Conservation (phyloP, 2,888 invertebrate genomes). For the Lathronympha strigana region DNA sequence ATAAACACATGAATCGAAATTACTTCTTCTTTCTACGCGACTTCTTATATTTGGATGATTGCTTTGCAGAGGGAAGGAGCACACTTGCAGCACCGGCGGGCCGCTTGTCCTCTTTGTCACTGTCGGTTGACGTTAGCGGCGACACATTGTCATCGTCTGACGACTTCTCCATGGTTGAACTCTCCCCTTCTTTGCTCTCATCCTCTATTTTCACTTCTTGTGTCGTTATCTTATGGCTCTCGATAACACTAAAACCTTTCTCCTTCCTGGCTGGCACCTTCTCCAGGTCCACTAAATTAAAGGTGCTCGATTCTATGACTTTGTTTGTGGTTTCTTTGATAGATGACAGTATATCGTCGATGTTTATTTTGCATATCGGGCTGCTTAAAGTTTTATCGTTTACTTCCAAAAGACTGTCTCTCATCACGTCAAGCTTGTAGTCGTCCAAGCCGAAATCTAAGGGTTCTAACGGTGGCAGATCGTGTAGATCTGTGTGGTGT, state of each 20-base stretch:
- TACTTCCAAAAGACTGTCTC: slow-evolving; percentile 72
- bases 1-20: slow-evolving; percentile 64
- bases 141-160: slow-evolving; percentile 84
- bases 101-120: slow-evolving; percentile 81
- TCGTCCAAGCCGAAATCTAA: slow-evolving; percentile 76
- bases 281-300: slow-evolving; percentile 75
- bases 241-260: slow-evolving; percentile 73
- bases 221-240: slow-evolving; percentile 72
- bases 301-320: slow-evolving; percentile 69
- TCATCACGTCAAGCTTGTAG: slow-evolving; percentile 76
- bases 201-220: slow-evolving; percentile 73
- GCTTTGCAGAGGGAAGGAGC: slow-evolving; percentile 68
- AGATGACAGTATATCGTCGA: slow-evolving; percentile 75
- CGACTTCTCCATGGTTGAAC: slow-evolving; percentile 78
- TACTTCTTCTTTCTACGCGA: slow-evolving; percentile 86
- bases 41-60: slow-evolving; percentile 80
- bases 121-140: slow-evolving; percentile 81
- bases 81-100: slow-evolving; percentile 66
- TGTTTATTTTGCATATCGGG: slow-evolving; percentile 78
- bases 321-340: slow-evolving; percentile 70
- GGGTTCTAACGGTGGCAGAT: slow-evolving; percentile 71
- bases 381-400: slow-evolving; percentile 66
- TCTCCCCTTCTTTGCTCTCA: slow-evolving; percentile 61
- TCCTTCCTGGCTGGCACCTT: slow-evolving; percentile 70
- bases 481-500: slow-evolving; percentile 69